Evolutionary conservation across 2,888 invertebrate genomes (phyloP), one percentile per base, ranked within the genome.

Genomic region (Sepiola atlantica): DNA sequence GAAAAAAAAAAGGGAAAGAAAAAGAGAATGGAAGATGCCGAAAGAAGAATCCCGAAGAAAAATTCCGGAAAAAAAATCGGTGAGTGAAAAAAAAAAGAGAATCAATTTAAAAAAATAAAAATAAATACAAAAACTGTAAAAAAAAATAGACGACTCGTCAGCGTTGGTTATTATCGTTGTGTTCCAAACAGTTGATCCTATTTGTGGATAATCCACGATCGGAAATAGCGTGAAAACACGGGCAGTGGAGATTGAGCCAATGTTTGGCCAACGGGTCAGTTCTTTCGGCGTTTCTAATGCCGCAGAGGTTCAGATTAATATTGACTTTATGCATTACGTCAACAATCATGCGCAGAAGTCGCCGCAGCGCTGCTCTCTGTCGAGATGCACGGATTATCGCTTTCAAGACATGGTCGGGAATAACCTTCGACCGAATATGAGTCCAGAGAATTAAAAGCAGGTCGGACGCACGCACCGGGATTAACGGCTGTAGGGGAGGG

Each of bases 381-480:
- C 14, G n/a, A n/a, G 77, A n/a, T 77, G 77, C 16, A 77, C 12
- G 77, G 77, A 77, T 77, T 77, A 77, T 77, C 77, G 16, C 77
- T n/a, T n/a, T 77, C 14, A 77, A 77, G 77, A 77, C n/a, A 16
- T n/a, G 14, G 77, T n/a, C n/a, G n/a, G n/a, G 16, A 77, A 77
- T 77, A 77, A 77, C 77, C 77, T 77, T 77, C 77, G 77, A 77
- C 77, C 77, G 77, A 45, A 77, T 77, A n/a, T 77, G 77, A n/a
- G 77, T 77, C n/a, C 32, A 18, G 16, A 77, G 77, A n/a, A n/a
- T 77, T n/a, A 77, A n/a, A 77, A n/a, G n/a, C 77, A 32, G 77
- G n/a, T n/a, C 8, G 77, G 32, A 0, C 1, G 77, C n/a, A 77
- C 28, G 77, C n/a, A n/a, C 32, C 77, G 16, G n/a, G 77, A 77